Percentiles rank a stretch among this genome's conserved stretches.
phyloP scores from a whole-genome alignment of 2,888 invertebrate genomes.

The Chalcis sispes region DNA sequence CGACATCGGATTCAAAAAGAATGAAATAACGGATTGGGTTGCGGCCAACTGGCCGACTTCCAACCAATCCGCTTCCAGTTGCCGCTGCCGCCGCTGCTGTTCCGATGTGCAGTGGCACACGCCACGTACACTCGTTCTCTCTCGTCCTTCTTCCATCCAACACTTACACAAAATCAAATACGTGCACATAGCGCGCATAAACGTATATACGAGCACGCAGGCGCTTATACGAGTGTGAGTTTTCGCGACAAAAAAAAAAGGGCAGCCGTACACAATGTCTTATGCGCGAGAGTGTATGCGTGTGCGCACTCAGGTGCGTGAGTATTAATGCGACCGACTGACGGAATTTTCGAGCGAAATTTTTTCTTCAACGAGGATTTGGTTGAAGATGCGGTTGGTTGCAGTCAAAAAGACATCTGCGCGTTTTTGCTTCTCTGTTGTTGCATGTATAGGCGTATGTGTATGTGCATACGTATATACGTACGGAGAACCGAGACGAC shows the following conservation, averaged over 20 bases:
- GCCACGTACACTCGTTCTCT: slow-evolving; percentile 49
- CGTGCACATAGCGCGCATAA: no score
- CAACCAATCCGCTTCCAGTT: slow-evolving; percentile 75
- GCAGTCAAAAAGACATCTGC: slow-evolving; percentile 7
- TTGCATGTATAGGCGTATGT: no score
- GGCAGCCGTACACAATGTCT: slow-evolving; percentile 5
- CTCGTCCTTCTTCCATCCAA: slow-evolving; percentile 25
- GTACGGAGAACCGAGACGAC: not conserved
- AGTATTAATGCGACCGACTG: not conserved
- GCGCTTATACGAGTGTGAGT: not conserved
- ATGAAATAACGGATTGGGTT: slow-evolving; percentile 76
- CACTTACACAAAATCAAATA: not conserved
- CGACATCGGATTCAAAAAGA: slow-evolving; percentile 72
- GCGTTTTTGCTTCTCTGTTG: no score
- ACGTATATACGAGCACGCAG: not conserved
- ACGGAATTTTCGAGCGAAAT: slow-evolving; percentile 27
- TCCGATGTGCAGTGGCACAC: slow-evolving; percentile 46
- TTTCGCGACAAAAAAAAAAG: not conserved
- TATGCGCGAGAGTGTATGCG: not conserved
- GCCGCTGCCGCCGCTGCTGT: slow-evolving; percentile 32
- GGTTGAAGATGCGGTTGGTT: not conserved
- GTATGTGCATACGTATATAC: no score
- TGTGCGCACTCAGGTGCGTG: not conserved
- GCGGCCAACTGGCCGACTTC: slow-evolving; percentile 74
- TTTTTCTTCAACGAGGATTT: not conserved